phyloP scores from a whole-genome alignment of 2,888 invertebrate species.

The Scaptomyza parva region DNA sequence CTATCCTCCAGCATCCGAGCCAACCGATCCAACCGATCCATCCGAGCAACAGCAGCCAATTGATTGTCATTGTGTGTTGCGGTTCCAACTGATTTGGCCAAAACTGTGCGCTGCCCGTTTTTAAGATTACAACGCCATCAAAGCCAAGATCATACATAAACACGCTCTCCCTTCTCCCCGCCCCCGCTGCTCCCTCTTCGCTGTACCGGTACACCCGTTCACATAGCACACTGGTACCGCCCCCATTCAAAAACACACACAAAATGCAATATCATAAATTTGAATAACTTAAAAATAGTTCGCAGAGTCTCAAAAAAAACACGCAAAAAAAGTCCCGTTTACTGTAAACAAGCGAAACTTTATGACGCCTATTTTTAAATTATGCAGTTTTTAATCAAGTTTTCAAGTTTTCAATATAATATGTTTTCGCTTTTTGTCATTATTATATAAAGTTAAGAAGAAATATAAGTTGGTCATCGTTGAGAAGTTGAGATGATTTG shows the following conservation, averaged over 20 bases:
- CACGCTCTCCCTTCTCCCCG: not conserved
- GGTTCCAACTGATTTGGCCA: conserved; percentile 58
- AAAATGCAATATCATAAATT: not conserved
- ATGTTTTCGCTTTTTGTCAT: not conserved
- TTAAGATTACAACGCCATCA: conserved; percentile 64
- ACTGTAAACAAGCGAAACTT: conserved; percentile 2
- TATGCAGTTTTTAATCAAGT: not conserved
- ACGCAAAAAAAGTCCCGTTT: not conserved
- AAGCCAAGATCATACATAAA: conserved; percentile 1
- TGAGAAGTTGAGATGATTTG: not conserved
- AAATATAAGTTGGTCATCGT: not conserved
- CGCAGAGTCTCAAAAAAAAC: not conserved
- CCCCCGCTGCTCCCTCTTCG: not conserved
- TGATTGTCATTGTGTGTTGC: conserved; percentile 46
- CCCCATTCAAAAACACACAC: not conserved
- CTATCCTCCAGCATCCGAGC: conserved; percentile 3
- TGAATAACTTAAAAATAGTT: not conserved
- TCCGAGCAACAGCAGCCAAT: conserved; percentile 13
- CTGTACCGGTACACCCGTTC: not conserved
- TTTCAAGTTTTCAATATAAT: not conserved
- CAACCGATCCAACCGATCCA: conserved; percentile 15
- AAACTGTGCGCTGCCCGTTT: conserved; percentile 43
- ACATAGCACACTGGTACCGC: conserved; percentile 41
- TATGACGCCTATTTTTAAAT: not conserved
- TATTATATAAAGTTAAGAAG: too few relatives aligned